Base-by-base conservation (phyloP, 2,888 invertebrate species). In the Cheilosia vulpina region DNA sequence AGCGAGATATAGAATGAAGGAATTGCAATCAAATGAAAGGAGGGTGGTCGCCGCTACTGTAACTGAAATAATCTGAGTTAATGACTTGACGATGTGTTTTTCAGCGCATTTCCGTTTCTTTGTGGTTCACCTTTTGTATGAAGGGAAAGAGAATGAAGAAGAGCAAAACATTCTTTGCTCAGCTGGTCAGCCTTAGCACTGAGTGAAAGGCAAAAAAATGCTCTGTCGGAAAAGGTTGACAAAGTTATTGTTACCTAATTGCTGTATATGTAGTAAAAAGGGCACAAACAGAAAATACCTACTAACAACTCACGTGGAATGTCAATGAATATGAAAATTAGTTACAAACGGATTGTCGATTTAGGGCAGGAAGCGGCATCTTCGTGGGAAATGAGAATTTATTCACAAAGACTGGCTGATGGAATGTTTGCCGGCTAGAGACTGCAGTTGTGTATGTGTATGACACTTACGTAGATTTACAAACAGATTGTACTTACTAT, bases 61-160 rank as follows among this genome's bases (percentile, higher is more conserved):
- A 58, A 34, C 21, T 69, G 57, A 31, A 68, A 55, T 55, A 60
- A 71, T 60, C 57, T 41, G 71, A 52, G 71, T 50, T 71, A 71
- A 71, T 71, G 71, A 71, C 58, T 58, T 60, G 50, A 60, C 41
- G 50, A 71, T 21, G 52, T 71, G 50, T 60, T 50, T 69, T 69
- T 50, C 69, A 58, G 58, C 58, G 58, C 57, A 58, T 60, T 71
- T 71, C 71, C 71, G 71, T 60, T 71, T 50, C 71, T 60, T 71
- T 60, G 17, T 52, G 60, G 60, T 50, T 38, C 17, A 60, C 50
- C 21, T 50, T 47, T 47, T 47, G 47, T 47, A 47, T 47, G 43
- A 43, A 58, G 24, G 57, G 1, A 41, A 41, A 21, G 27, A 21
- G 34, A 34, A 57, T 13, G 31, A 38, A 38, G 57, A 19, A 13